Percentiles rank a stretch among this genome's conserved stretches.
Conservation (phyloP, 2,888 invertebrate species). For the Drosophila demipolita region DNA sequence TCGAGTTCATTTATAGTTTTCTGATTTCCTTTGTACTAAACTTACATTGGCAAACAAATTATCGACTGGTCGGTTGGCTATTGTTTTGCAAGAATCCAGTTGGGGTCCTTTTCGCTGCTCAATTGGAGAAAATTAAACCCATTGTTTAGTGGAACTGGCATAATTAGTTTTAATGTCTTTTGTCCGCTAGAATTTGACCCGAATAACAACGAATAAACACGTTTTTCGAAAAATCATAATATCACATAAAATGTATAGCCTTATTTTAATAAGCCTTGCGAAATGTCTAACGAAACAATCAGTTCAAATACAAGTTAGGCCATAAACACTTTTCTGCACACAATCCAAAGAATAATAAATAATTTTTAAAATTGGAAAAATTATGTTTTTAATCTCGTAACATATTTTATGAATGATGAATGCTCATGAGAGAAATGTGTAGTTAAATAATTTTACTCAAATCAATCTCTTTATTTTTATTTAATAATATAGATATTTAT, state of each 20-base stretch:
- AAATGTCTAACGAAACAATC: not conserved
- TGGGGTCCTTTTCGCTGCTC: constrained; percentile 15
- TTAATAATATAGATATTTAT: not conserved
- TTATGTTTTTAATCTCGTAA: not conserved
- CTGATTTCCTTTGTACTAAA: constrained; percentile 31
- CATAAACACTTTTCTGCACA: not conserved
- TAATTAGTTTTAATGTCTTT: constrained; percentile 58
- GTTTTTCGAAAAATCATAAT: not conserved
- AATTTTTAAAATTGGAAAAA: not conserved
- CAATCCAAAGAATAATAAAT: not conserved
- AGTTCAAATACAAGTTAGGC: not conserved
- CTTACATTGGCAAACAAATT: constrained; percentile 63
- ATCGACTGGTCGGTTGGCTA: constrained; percentile 62
- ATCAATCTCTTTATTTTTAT: not conserved
- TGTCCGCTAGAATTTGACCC: not conserved
- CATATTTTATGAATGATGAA: not conserved
- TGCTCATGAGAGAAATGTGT: not conserved
- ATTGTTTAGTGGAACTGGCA: constrained; percentile 10
- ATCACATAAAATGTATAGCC: not conserved
- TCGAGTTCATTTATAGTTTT: not conserved
- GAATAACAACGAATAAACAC: not conserved
- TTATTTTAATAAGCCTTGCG: not conserved
- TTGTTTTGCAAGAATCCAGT: constrained; percentile 43
- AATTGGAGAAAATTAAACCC: constrained; percentile 26
- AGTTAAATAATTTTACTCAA: not conserved